Conservation (phyloP, 2,113 vertebrate genomes). For the Erythrocercus mccallii region DNA sequence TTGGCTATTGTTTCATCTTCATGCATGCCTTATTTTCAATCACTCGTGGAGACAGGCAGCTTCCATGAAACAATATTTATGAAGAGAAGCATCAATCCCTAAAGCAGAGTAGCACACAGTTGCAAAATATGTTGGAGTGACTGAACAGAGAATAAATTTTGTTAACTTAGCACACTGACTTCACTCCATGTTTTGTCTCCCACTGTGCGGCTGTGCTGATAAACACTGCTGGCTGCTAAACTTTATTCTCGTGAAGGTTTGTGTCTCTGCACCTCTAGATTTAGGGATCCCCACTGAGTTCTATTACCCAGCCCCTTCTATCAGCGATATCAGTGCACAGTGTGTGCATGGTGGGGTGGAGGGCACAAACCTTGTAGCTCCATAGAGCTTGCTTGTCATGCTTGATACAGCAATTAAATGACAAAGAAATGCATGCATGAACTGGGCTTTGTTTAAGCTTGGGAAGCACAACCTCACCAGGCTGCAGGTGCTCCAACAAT, state of each 20-base stretch:
- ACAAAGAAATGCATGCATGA: not conserved
- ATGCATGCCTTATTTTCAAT: not conserved
- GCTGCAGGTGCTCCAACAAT: not conserved
- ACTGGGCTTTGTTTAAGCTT: not conserved
- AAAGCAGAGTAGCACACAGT: not conserved
- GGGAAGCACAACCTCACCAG: not conserved
- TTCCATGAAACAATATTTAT: not conserved
- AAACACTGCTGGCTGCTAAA: not conserved
- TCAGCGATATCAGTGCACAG: not conserved
- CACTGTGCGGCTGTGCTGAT: not conserved
- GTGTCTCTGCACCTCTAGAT: not conserved
- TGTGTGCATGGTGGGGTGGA: rapidly evolving
- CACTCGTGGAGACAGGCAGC: not conserved
- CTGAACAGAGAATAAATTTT: not conserved
- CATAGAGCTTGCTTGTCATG: not conserved
- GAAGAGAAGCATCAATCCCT: not conserved
- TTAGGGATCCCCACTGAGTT: not conserved
- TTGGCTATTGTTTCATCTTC: not conserved
- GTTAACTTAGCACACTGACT: not conserved
- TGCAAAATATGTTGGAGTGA: not conserved
- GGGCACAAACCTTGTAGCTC: not conserved
- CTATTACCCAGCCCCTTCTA: not conserved
- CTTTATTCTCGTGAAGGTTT: not conserved
- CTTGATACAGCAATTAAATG: not conserved
- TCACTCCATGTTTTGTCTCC: not conserved